Evolutionary conservation across 35 echinoderm and acorn worm species (phyloP), one percentile per base, ranked within the genome.

Genomic region (Anneissia japonica): DNA sequence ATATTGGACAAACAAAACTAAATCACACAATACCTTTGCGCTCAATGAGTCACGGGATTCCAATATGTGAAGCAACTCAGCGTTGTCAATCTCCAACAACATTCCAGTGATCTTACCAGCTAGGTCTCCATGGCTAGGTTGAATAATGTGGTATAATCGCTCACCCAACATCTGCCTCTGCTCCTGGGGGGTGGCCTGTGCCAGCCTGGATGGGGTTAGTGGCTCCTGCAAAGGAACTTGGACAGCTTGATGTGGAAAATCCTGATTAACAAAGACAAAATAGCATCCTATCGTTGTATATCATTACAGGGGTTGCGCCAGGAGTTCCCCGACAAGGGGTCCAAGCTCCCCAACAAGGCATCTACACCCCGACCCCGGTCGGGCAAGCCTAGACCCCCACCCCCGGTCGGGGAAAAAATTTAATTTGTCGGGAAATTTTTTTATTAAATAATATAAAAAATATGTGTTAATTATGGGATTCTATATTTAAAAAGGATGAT

Each of bases 151-250:
- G 85, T 90, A 97, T 38, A 97, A 88, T 87, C 91, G 94, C 88
- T 93, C 94, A 7, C 94, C 94, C 78, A 97, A 87, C 91, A 97
- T 93, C 81, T 93, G 94, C 77, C 93, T 97, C 92, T 98, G 95
- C 74, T 98, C 91, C 30, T 93, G 92, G 36, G 92, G 86, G 28
- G 21, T 88, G 82, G 92, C 95, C 0, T 79, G 39, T 13, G 95
- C 91, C 95, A 98, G 91, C 87, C 91, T 98, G 41, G 46, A 34
- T 9, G 91, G 38, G 7, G 95, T 93, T 82, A 98, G 81, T 30
- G 95, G 95, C 30, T 89, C 86, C 82, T 94, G 95, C 39, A 89
- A 91, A 13, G 95, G 87, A 17, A 93, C 92, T 40, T 94, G 91
- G 36, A 97, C 89, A 80, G 89, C 35, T 81, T 81, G 79, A 16